phyloP scores from a whole-genome alignment of 2,888 invertebrate species.

The Sesia bembeciformis region DNA sequence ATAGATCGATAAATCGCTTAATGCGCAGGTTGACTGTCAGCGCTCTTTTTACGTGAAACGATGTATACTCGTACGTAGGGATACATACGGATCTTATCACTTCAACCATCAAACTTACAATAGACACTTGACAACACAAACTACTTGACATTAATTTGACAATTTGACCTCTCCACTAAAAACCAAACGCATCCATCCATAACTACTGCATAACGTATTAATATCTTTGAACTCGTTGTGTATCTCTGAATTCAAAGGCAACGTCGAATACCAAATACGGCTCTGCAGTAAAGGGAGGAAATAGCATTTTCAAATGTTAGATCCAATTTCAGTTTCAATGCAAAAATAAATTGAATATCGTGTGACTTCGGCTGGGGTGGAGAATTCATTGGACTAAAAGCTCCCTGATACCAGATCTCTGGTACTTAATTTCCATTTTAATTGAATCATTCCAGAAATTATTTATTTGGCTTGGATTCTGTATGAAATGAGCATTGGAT shows the following conservation, averaged over 20 bases:
- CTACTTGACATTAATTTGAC: too few relatives aligned
- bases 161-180: too few relatives aligned
- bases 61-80: too few relatives aligned
- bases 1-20: too few relatives aligned
- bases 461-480: background rate
- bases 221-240: too few relatives aligned
- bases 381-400: constrained; percentile 13
- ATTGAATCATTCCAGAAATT: constrained; percentile 24
- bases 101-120: too few relatives aligned
- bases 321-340: constrained; percentile 22
- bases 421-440: constrained; percentile 39
- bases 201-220: too few relatives aligned
- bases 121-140: too few relatives aligned
- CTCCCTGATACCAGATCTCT: constrained; percentile 18
- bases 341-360: constrained; percentile 28
- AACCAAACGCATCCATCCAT: too few relatives aligned
- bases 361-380: background rate
- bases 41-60: too few relatives aligned
- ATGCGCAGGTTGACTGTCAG: too few relatives aligned
- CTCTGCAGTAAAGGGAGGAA: constrained; percentile 13
- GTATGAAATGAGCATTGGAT: background rate
- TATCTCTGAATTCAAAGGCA: background rate
- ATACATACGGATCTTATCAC: too few relatives aligned
- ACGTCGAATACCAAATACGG: background rate
- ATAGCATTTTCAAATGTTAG: constrained; percentile 20